phyloP scores from a whole-genome alignment of 2,797 vertebrate genomes.

The Sparus aurata region DNA sequence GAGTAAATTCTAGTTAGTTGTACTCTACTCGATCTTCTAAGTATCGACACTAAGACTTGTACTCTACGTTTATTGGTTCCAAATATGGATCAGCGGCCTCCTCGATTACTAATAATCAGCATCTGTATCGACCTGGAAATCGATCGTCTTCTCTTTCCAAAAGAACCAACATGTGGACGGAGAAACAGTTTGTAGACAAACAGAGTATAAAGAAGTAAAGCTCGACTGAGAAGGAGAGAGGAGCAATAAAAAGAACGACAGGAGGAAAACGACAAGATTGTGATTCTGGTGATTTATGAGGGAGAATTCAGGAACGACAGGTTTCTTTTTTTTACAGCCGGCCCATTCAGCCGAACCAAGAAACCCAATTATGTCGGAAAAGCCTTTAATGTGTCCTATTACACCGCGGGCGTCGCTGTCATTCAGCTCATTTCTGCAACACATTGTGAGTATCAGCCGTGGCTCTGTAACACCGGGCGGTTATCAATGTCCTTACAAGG shows the following conservation, averaged over 20 bases:
- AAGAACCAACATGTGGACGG: neutral
- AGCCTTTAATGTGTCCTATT: slow-evolving; percentile 63
- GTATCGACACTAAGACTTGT: no score
- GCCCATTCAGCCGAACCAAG: slow-evolving; percentile 47
- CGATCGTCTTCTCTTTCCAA: no score
- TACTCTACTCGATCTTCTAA: no score
- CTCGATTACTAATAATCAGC: no score
- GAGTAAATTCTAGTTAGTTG: no score
- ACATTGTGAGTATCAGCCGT: slow-evolving; percentile 34
- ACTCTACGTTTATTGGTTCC: no score
- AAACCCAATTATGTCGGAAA: slow-evolving; percentile 70
- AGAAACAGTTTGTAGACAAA: neutral
- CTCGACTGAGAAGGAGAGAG: neutral
- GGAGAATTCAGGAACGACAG: slow-evolving; percentile 29
- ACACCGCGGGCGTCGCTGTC: slow-evolving; percentile 38
- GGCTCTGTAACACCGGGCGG: slow-evolving; percentile 16
- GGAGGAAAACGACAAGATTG: slow-evolving; percentile 16
- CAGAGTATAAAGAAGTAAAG: neutral
- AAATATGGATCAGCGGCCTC: no score
- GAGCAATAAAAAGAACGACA: slow-evolving; percentile 1
- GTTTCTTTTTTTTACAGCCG: neutral
- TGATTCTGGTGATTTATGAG: slow-evolving; percentile 62
- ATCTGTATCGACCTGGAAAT: no score
- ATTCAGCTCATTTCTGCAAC: slow-evolving; percentile 54
- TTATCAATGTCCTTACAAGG: slow-evolving; percentile 42